These are phyloP conservation scores for Uromys caudimaculatus DNA, from an alignment of 2,797 vertebrate genomes.

Conservation along the genomic window DNA sequence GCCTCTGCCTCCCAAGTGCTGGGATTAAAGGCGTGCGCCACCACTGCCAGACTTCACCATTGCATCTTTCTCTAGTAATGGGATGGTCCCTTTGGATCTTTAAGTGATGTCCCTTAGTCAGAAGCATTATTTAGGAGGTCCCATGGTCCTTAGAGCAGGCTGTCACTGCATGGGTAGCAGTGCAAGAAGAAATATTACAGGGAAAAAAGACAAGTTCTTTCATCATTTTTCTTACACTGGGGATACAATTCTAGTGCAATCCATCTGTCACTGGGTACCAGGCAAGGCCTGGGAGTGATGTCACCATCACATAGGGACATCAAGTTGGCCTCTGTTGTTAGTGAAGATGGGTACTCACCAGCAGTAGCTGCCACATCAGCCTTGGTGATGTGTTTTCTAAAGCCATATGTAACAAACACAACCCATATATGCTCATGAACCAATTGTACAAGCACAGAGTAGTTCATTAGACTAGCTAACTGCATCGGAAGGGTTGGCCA, in stretches of 20 bases:
- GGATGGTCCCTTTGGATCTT: background rate
- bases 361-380: background rate
- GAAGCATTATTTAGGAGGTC: background rate
- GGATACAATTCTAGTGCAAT: background rate
- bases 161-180: background rate
- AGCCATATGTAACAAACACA: background rate
- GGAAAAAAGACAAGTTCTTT: background rate
- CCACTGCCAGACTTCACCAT: too few relatives aligned
- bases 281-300: background rate
- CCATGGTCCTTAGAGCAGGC: background rate
- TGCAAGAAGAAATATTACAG: background rate
- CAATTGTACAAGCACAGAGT: background rate
- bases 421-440: background rate
- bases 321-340: background rate
- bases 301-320: background rate
- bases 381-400: background rate
- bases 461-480: background rate
- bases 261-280: background rate
- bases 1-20: too few relatives aligned
- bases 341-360: background rate
- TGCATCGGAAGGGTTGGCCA: background rate
- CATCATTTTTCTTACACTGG: background rate
- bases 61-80: background rate
- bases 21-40: too few relatives aligned
- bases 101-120: background rate